Percentiles rank a stretch among this genome's conserved stretches.
Evolutionary conservation across 2,888 invertebrate genomes (phyloP).

Genomic region (Drosophila picticornis): DNA sequence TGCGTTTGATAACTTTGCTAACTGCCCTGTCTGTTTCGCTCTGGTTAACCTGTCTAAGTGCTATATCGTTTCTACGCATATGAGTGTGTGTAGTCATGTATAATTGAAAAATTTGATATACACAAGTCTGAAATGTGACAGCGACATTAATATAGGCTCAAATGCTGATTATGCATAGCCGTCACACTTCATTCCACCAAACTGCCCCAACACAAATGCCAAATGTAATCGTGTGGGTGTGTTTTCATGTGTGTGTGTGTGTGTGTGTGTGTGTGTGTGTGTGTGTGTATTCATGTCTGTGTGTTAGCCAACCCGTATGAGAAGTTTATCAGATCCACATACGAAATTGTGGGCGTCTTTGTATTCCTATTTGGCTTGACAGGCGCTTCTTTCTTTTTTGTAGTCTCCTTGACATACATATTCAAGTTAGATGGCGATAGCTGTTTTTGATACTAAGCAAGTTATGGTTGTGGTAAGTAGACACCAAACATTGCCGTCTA

Average conservation of each 20-base stretch:
- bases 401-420: constrained; percentile 5
- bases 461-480: constrained; percentile 3
- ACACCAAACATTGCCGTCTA: background rate
- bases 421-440: constrained; percentile 4
- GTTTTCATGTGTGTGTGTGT: constrained; percentile 1
- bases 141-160: constrained; percentile 59
- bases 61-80: constrained; percentile 38
- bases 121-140: constrained; percentile 41
- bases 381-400: constrained; percentile 38
- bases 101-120: constrained; percentile 53
- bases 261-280: background rate
- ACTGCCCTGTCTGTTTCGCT: constrained; percentile 52
- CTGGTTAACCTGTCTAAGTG: constrained; percentile 48
- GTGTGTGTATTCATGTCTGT: constrained; percentile 1
- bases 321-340: constrained; percentile 14
- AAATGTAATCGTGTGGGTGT: constrained; percentile 7
- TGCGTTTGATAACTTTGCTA: constrained; percentile 73
- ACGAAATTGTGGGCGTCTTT: constrained; percentile 57
- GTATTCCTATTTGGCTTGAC: constrained; percentile 56
- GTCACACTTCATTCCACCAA: constrained; percentile 15
- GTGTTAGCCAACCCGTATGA: constrained; percentile 9
- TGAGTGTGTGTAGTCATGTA: constrained; percentile 24
- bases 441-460: constrained; percentile 4
- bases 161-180: constrained; percentile 65
- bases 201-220: constrained; percentile 34